These are phyloP conservation scores for Rhinolophus ferrumequinum DNA, from an alignment of 2,113 vertebrate species.

Conservation along the genomic window DNA sequence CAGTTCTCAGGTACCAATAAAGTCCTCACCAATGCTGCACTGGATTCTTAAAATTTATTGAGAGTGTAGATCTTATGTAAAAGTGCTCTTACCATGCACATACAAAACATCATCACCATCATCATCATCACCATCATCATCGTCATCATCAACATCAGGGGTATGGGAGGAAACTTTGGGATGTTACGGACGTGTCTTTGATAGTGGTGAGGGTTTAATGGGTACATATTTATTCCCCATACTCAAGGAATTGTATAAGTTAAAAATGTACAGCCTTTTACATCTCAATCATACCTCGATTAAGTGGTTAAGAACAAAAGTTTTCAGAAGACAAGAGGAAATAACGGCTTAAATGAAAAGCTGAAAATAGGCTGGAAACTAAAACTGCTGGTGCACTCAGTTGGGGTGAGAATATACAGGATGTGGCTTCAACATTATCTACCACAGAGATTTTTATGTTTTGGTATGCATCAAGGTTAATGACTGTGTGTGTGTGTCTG, in stretches of 20 bases:
- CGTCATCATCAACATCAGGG: not conserved
- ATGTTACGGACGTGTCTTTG: not conserved
- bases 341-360: not conserved
- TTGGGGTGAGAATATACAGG: not conserved
- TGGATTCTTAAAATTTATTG: not conserved
- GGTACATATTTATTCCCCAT: not conserved
- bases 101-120: not conserved
- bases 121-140: not conserved
- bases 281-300: not conserved
- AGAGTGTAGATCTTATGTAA: not conserved
- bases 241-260: not conserved
- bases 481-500: not conserved
- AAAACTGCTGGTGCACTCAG: not conserved
- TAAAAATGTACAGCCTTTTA: not conserved
- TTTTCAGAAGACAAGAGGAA: not conserved
- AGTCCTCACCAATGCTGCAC: not conserved
- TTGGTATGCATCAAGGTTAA: not conserved
- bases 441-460: not conserved
- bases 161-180: not conserved
- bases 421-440: not conserved
- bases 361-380: not conserved
- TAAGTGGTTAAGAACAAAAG: not conserved
- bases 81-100: not conserved
- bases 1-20: not conserved
- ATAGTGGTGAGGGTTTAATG: not conserved